Conservation (phyloP, 2,797 vertebrate species). For the Champsocephalus gunnari region DNA sequence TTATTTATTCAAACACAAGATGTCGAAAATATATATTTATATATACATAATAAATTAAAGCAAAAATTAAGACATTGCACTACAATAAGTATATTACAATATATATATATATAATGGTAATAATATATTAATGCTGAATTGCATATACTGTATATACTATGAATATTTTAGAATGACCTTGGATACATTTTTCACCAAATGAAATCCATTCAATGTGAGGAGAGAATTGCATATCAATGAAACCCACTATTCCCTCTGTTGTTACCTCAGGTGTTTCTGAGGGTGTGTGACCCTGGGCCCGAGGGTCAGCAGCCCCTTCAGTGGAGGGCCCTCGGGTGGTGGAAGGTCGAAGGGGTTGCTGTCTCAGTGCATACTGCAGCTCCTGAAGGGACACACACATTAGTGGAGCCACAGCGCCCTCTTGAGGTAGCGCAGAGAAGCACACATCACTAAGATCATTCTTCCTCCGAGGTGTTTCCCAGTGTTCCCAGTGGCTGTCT, state of each 20-base stretch:
- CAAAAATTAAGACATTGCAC: too few relatives aligned
- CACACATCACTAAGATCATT: constrained; percentile 9
- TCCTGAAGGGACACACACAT: constrained; percentile 72
- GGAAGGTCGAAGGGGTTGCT: constrained; percentile 41
- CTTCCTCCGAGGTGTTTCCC: not conserved
- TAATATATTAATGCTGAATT: too few relatives aligned
- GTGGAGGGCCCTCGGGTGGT: constrained; percentile 10
- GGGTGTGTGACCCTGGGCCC: constrained; percentile 31
- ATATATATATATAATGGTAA: too few relatives aligned
- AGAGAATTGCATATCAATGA: not conserved
- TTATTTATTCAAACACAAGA: too few relatives aligned
- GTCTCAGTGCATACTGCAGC: constrained; percentile 76
- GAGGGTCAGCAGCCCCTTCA: constrained; percentile 41
- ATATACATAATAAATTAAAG: too few relatives aligned
- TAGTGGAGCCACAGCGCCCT: constrained; percentile 38
- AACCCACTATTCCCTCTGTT: not conserved
- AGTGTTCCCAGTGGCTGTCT: not conserved
- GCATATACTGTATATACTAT: not conserved
- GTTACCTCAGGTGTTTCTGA: constrained; percentile 50
- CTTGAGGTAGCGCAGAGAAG: constrained; percentile 48
- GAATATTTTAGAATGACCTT: not conserved
- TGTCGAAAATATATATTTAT: too few relatives aligned
- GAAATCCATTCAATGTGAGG: not conserved
- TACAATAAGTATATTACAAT: too few relatives aligned
- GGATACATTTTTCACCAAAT: not conserved